A percentile compares a stretch with the other conserved stretches of the same genome.
Evolutionary conservation across 2,797 vertebrate species (phyloP).

Genomic region (Anabacerthia variegaticeps): DNA sequence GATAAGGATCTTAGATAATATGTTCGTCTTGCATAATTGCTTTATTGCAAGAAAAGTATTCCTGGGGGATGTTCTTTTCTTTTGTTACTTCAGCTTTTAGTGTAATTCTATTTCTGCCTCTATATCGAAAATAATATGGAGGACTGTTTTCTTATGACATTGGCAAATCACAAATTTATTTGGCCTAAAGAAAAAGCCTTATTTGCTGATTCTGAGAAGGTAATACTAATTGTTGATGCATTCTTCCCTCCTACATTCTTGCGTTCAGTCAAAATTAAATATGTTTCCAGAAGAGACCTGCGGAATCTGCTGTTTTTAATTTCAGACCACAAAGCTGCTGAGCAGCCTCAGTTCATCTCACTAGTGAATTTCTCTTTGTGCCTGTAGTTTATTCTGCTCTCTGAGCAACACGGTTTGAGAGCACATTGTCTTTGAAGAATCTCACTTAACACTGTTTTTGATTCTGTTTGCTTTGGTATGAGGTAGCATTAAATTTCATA

Average conservation of each 20-base stretch:
- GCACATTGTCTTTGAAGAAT: not conserved
- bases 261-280: not conserved
- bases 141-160: not conserved
- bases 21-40: not conserved
- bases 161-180: not conserved
- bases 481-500: not conserved
- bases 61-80: slow-evolving; percentile 3
- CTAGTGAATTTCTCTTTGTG: not conserved
- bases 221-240: not conserved
- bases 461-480: not conserved
- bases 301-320: not conserved
- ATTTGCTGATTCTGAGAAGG: not conserved
- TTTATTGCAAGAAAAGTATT: not conserved
- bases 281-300: not conserved
- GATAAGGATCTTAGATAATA: slow-evolving; percentile 1
- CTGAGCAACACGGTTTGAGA: not conserved
- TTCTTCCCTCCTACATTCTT: not conserved
- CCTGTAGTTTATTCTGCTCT: not conserved
- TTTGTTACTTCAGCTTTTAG: slow-evolving; percentile 13
- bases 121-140: not conserved
- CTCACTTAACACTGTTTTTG: not conserved
- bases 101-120: not conserved
- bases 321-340: not conserved
- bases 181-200: not conserved
- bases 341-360: not conserved